phyloP scores from a whole-genome alignment of 37 sponge, comb jelly and placozoan species.

The Chondrosia reniformis region DNA sequence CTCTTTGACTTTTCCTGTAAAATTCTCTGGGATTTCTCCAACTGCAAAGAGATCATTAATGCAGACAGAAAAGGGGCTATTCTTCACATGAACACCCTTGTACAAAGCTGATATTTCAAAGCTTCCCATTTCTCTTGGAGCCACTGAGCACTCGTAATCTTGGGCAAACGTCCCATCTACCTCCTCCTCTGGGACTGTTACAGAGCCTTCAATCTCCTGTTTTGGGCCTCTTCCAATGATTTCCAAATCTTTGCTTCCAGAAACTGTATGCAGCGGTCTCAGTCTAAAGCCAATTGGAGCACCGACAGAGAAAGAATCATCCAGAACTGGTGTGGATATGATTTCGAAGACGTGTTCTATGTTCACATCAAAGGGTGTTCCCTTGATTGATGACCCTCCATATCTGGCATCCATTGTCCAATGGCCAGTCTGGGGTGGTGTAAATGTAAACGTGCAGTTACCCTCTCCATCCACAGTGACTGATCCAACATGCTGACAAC shows the following conservation, averaged over 20 bases:
- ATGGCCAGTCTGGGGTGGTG: not conserved
- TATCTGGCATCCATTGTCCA: constrained; percentile 1
- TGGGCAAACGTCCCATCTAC: not conserved
- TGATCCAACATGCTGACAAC: not conserved
- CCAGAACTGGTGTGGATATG: not conserved
- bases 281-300: constrained; percentile 10
- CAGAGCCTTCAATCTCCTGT: not conserved
- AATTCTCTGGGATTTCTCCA: not conserved
- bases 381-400: constrained; percentile 2
- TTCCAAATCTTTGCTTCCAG: not conserved
- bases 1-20: not conserved
- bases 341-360: constrained; percentile 43
- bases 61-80: constrained; percentile 42
- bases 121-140: constrained; percentile 63
- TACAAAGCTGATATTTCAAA: constrained; percentile 69
- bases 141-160: constrained; percentile 25
- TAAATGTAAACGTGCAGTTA: not conserved
- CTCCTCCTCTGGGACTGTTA: no score
- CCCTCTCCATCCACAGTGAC: not conserved
- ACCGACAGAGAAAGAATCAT: constrained; percentile 21
- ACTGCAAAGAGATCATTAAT: constrained; percentile 27
- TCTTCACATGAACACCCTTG: constrained; percentile 43
- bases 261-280: not conserved
- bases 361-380: constrained; percentile 49
- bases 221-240: constrained; percentile 17